Conservation (phyloP, 2,888 invertebrate genomes). For the Villa cingulata region DNA sequence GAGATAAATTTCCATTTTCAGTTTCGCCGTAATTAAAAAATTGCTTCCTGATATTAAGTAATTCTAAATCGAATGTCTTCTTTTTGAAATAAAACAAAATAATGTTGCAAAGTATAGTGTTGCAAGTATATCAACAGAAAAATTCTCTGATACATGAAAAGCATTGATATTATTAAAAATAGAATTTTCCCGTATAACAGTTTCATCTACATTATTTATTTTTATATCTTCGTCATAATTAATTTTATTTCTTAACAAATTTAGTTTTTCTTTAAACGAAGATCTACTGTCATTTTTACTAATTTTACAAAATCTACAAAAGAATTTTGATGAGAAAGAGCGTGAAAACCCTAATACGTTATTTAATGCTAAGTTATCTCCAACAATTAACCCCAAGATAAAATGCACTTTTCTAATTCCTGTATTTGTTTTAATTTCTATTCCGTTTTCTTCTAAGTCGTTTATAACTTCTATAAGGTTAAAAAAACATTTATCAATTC, state of each 20-base stretch:
- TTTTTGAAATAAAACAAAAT: too few relatives aligned
- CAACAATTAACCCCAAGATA: background rate
- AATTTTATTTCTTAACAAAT: background rate
- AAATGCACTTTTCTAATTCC: background rate
- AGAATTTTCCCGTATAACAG: background rate
- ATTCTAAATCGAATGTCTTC: too few relatives aligned
- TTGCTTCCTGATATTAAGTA: too few relatives aligned
- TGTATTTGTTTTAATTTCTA: background rate
- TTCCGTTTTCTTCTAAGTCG: conserved; percentile 3
- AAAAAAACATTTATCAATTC: conserved; percentile 8
- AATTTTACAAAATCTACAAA: conserved; percentile 1
- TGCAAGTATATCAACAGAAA: background rate
- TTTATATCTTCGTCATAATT: background rate
- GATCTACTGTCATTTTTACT: background rate
- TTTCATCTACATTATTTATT: background rate
- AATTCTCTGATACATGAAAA: background rate
- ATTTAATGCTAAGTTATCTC: conserved; percentile 1
- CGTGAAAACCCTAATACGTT: background rate
- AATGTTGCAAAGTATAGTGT: background rate
- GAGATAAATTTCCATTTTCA: too few relatives aligned
- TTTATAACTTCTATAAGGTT: too few relatives aligned
- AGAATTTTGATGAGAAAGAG: background rate
- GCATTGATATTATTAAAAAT: background rate
- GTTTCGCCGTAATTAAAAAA: too few relatives aligned
- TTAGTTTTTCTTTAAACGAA: background rate